A percentile compares a stretch with the other conserved stretches of the same genome.
Evolutionary conservation across 1,140 invertebrate species (phyloP).

Genomic region (Drosophila malerkotliana): DNA sequence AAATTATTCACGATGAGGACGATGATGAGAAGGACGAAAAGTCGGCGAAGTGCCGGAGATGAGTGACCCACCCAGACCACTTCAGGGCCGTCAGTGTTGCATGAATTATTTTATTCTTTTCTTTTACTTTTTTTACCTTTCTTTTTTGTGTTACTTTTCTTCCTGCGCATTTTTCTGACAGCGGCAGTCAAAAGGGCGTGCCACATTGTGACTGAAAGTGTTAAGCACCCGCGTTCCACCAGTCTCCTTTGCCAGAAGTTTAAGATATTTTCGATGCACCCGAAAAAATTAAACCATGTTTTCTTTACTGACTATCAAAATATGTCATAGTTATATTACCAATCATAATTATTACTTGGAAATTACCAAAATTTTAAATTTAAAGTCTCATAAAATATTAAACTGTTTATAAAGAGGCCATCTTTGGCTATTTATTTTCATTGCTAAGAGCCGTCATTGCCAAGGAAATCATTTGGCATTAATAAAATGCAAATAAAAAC

Average conservation of each 20-base stretch:
- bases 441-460: slow-evolving; percentile 21
- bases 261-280: background rate
- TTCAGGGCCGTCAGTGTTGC: slow-evolving; percentile 31
- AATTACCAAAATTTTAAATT: background rate
- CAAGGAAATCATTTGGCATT: slow-evolving; percentile 54
- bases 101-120: slow-evolving; percentile 50
- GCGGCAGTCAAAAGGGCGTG: slow-evolving; percentile 42
- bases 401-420: slow-evolving; percentile 3
- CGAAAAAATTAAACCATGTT: background rate
- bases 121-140: slow-evolving; percentile 2
- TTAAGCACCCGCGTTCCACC: slow-evolving; percentile 15
- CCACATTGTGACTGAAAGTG: slow-evolving; percentile 42
- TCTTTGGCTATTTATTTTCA: slow-evolving; percentile 26
- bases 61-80: slow-evolving; percentile 17
- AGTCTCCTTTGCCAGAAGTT: background rate
- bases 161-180: slow-evolving; percentile 58
- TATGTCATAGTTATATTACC: too few species aligned
- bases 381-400: slow-evolving; percentile 3
- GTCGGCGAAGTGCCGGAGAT: slow-evolving; percentile 1
- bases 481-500: slow-evolving; percentile 68
- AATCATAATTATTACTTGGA: background rate
- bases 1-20: slow-evolving; percentile 73
- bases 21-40: slow-evolving; percentile 16
- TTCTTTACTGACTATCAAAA: background rate
- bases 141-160: slow-evolving; percentile 23